phyloP scores from a whole-genome alignment of 2,797 vertebrate species.

The Eulemur albifrons region DNA sequence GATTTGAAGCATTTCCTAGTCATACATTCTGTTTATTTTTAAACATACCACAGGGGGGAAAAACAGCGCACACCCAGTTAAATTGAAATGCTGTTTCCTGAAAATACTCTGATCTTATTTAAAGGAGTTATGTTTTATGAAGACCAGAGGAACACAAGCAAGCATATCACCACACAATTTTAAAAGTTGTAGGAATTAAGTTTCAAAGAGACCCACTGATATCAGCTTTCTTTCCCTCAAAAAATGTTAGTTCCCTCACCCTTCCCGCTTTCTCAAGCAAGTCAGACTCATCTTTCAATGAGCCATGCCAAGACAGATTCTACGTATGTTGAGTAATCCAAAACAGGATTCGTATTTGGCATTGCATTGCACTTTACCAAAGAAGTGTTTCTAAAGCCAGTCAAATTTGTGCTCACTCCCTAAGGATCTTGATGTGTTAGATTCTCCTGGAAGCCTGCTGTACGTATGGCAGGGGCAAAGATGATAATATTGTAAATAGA shows the following conservation, averaged over 20 bases:
- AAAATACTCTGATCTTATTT: conserved; percentile 46
- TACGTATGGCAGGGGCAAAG: background rate
- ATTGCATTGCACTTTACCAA: background rate
- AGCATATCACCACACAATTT: background rate
- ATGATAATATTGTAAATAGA: background rate
- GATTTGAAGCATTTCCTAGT: background rate
- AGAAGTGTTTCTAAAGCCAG: background rate
- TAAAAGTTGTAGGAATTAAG: background rate
- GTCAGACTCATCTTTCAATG: background rate
- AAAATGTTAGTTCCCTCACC: background rate
- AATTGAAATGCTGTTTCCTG: background rate
- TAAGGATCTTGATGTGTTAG: background rate
- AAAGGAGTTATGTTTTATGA: background rate
- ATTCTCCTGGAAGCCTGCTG: background rate
- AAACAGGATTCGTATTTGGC: background rate
- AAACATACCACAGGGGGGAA: background rate
- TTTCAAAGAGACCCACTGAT: background rate
- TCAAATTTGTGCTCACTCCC: background rate
- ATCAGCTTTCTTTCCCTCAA: background rate
- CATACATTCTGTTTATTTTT: conserved; percentile 47
- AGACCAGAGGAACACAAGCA: background rate
- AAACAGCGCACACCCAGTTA: background rate
- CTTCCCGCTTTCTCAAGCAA: background rate
- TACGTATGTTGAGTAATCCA: background rate
- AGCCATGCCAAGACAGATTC: background rate